Base-by-base conservation (phyloP, 2,888 invertebrate species). In the Sceliomorpha sp. region DNA sequence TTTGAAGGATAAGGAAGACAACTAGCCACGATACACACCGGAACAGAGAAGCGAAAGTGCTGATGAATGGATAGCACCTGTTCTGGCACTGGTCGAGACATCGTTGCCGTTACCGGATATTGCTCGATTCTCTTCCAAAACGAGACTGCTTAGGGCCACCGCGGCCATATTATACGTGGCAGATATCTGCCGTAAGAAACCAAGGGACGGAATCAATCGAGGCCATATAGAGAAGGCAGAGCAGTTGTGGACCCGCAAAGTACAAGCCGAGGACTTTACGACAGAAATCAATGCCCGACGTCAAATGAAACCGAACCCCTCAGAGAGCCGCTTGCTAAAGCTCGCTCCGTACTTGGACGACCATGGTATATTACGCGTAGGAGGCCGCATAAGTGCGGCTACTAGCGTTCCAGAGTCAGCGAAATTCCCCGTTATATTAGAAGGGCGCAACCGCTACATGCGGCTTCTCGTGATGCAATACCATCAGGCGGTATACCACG, bases 401-500 rank as follows among this genome's bases (percentile, higher is more conserved):
- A 9, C 1, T 10, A 6, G 10, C 1, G 10, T 32, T 2, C 1
- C 10, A 6, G 5, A 1, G 1, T 9, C 32, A 5, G 6, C 32
- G 1, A 32, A 32, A 10, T 10, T 12, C 1, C 32, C 24, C 24
- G 7, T 7, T n/a, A n/a, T n/a, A n/a, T n/a, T n/a, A n/a, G n/a
- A n/a, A n/a, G n/a, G n/a, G n/a, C n/a, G n/a, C n/a, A 24, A 24
- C 24, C 24, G 4, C 3, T 24, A 24, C 6, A 24, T 7, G 24
- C 3, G 24, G 7, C 14, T 15, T 4, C 12, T 40, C 6, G 5
- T 40, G 2, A 3, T 24, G 12, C 20, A 40, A 2, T 40, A 40
- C 24, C 40, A 40, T 8, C 24, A 2, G 29, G 26, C 7, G 14
- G 29, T 7, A 37, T 37, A 26, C 17, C n/a, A n/a, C n/a, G n/a